Base-by-base conservation (phyloP, 1,140 invertebrate species). In the Pseudomyrmex dendroicus region DNA sequence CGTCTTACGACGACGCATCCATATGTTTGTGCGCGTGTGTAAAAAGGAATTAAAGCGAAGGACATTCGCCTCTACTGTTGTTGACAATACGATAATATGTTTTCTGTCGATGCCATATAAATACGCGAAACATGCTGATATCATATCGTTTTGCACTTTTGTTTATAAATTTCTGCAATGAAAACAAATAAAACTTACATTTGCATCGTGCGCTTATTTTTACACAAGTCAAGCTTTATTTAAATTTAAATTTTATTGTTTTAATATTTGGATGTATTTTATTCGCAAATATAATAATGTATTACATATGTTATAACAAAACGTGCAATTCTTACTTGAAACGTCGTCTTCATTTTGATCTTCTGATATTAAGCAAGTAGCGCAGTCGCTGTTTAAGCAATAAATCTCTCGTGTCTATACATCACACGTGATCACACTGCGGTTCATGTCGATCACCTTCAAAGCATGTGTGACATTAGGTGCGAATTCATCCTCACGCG, bases 1-100 rank as follows among this genome's bases (percentile, higher is more conserved):
- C 72, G 89, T 91, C 85, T 91, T 90, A 91, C 89, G 85, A 50
- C 35, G 20, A 52, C 46, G 56, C 80, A 59, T 72, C 13, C 12
- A 13, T 73, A 22, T 1, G 17, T 13, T 17, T 10, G 17, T 7
- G 12, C 2, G 54, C 9, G 35, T 15, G 56, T 2, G 50, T 48
- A 59, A 70, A 44, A 22, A 70, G 54, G 54, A 80, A 80, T 80
- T 80, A 72, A 80, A 46, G 52, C 35, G 61, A 57, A 80, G 44
- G 66, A 80, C 22, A 80, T 72, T 80, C 46, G 66, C 44, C 12
- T 56, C 44, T 78, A 22, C 54, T 25, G 48, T 54, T 76, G 35
- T 52, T 63, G 54, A 77, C 44, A 35, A 59, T 9, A 48, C 12
- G 44, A 25, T 61, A 57, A 8, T 44, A 50, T 0, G n/a, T n/a